These are phyloP conservation scores for Azorinus chamasolen DNA, from an alignment of 2,888 invertebrate genomes.

Conservation along the genomic window DNA sequence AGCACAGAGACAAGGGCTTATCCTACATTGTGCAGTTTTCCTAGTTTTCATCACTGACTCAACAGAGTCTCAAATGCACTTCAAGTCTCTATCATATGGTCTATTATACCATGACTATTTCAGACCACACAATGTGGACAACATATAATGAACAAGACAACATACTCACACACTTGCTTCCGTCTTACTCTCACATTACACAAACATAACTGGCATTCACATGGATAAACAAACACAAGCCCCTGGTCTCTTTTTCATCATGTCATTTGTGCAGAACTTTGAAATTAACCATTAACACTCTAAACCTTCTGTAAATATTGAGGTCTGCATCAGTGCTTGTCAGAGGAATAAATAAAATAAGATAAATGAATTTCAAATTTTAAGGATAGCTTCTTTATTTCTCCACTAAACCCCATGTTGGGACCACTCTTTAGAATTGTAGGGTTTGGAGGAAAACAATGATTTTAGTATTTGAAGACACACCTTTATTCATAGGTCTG, in stretches of 20 bases:
- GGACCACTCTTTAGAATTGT: too few relatives aligned
- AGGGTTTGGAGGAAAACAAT: too few relatives aligned
- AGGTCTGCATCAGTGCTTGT: too few relatives aligned
- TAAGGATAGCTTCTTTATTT: too few relatives aligned
- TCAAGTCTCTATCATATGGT: slow-evolving; percentile 52
- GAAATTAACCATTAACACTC: too few relatives aligned
- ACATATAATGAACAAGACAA: slow-evolving; percentile 36
- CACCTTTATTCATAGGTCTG: too few relatives aligned
- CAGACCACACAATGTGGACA: background rate
- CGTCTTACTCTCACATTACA: background rate
- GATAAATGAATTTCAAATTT: too few relatives aligned
- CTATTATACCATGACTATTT: background rate
- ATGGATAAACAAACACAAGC: slow-evolving; percentile 40
- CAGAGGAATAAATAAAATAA: too few relatives aligned
- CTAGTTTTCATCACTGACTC: slow-evolving; percentile 68
- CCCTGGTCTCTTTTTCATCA: slow-evolving; percentile 65
- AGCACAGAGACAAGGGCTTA: slow-evolving; percentile 23
- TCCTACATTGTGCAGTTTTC: slow-evolving; percentile 38
- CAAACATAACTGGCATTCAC: slow-evolving; percentile 15
- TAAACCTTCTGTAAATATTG: too few relatives aligned
- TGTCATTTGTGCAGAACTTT: too few relatives aligned
- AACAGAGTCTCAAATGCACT: slow-evolving; percentile 75
- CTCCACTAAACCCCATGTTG: too few relatives aligned
- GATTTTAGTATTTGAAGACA: too few relatives aligned
- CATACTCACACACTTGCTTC: slow-evolving; percentile 35